These are phyloP conservation scores for Brienomyrus longianalis DNA, from an alignment of 2,113 vertebrate species.

Conservation along the genomic window DNA sequence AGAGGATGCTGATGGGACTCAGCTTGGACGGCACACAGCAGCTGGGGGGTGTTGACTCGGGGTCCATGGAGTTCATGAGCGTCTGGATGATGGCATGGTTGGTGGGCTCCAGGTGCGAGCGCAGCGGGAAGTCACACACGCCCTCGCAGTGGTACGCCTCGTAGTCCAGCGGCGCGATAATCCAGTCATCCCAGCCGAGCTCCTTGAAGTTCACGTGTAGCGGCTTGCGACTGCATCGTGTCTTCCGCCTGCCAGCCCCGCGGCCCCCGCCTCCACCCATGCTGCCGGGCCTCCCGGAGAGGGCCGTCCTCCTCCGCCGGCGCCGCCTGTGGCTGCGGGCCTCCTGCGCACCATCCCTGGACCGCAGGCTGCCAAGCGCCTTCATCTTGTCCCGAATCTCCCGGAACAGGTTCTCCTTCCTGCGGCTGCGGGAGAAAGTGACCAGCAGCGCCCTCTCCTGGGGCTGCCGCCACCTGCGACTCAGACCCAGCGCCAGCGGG, in stretches of 20 bases:
- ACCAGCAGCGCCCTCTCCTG: constrained; percentile 71
- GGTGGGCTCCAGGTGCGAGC: constrained; percentile 79
- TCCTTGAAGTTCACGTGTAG: constrained; percentile 81
- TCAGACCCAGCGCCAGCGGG: constrained; percentile 58
- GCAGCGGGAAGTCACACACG: constrained; percentile 75
- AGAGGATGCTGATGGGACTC: constrained; percentile 82
- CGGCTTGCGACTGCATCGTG: constrained; percentile 73
- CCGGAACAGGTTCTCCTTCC: constrained; percentile 69
- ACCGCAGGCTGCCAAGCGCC: constrained; percentile 46
- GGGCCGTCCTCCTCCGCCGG: constrained; percentile 49
- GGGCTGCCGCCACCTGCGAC: constrained; percentile 34
- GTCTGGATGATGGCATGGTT: constrained; percentile 87
- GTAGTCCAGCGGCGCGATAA: constrained; percentile 79
- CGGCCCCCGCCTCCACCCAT: constrained; percentile 33
- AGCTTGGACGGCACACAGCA: constrained; percentile 81
- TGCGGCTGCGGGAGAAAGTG: constrained; percentile 61
- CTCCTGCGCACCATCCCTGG: constrained; percentile 33
- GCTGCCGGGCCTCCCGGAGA: constrained; percentile 33
- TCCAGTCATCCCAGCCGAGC: constrained; percentile 86
- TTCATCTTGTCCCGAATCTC: constrained; percentile 71
- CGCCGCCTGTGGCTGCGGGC: constrained; percentile 25
- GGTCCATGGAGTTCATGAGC: constrained; percentile 83
- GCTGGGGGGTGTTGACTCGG: constrained; percentile 72
- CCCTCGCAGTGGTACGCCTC: constrained; percentile 82
- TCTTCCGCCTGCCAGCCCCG: constrained; percentile 59